phyloP scores from a whole-genome alignment of 2,113 vertebrate species.

The Chlamydotis undulata region DNA sequence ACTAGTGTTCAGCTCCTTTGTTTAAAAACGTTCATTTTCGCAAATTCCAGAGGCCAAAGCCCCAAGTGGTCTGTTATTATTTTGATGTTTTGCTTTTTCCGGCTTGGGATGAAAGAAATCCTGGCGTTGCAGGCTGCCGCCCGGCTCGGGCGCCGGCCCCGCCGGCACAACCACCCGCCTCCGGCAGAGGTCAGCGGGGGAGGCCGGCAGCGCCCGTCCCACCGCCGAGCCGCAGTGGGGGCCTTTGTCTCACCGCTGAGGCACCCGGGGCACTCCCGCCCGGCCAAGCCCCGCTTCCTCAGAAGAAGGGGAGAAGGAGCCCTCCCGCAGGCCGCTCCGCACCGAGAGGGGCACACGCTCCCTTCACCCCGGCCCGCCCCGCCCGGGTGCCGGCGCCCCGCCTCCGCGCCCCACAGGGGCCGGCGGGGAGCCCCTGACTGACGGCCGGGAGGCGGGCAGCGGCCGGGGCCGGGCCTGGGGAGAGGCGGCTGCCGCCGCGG shows the following conservation, averaged over 20 bases:
- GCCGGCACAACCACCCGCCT: neutral
- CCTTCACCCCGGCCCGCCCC: too few species aligned
- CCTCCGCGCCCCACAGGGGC: neutral
- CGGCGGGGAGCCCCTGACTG: neutral
- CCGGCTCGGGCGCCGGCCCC: fast-evolving
- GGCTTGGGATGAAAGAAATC: fast-evolving
- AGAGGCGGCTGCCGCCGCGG: too few species aligned
- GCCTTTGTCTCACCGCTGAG: neutral
- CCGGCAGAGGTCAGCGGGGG: neutral
- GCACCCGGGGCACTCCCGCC: neutral
- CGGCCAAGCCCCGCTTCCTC: too few species aligned
- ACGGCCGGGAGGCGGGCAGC: too few species aligned
- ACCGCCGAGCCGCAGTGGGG: too few species aligned
- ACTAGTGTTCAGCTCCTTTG: fast-evolving
- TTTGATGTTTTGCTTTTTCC: neutral
- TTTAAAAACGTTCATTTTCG: neutral
- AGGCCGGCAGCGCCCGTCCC: too few species aligned
- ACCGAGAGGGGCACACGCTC: too few species aligned
- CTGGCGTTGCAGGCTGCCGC: fast-evolving
- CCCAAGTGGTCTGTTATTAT: too few species aligned
- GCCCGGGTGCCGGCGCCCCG: too few species aligned
- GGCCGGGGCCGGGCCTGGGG: neutral
- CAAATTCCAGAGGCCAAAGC: neutral
- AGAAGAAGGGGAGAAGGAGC: conserved; percentile 3
- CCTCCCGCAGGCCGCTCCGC: neutral